These are phyloP conservation scores for Phortica magna DNA, from an alignment of 2,888 invertebrate genomes.

Conservation along the genomic window DNA sequence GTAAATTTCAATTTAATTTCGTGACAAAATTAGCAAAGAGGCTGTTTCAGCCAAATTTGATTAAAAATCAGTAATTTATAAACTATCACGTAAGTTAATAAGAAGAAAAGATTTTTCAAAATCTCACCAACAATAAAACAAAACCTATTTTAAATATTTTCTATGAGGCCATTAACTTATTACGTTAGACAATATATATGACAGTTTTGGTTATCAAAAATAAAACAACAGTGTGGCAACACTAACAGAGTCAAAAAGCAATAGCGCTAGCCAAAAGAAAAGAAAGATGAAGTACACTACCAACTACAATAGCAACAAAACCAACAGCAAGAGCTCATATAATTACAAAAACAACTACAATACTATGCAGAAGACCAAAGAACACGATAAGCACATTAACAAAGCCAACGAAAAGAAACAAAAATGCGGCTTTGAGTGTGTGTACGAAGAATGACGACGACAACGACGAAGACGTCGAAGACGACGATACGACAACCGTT, in stretches of 20 bases:
- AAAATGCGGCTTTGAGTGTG: not conserved
- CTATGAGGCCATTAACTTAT: too few relatives aligned
- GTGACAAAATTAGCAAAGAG: too few relatives aligned
- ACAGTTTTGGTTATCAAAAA: too few relatives aligned
- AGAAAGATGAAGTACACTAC: slow-evolving; percentile 67
- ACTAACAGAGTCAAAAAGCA: not conserved
- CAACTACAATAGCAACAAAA: slow-evolving; percentile 39
- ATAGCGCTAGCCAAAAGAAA: slow-evolving; percentile 46
- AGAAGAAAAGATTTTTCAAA: too few relatives aligned
- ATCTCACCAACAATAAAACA: too few relatives aligned
- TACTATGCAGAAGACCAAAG: not conserved
- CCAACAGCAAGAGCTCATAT: slow-evolving; percentile 49
- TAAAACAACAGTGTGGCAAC: not conserved
- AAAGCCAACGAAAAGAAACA: not conserved
- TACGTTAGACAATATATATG: too few relatives aligned
- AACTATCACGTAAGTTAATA: too few relatives aligned
- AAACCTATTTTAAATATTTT: too few relatives aligned
- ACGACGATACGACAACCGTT: not conserved
- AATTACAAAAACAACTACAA: slow-evolving; percentile 1
- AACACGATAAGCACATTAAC: slow-evolving; percentile 27
- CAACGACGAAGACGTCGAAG: not conserved
- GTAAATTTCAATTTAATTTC: too few relatives aligned
- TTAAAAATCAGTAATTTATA: too few relatives aligned
- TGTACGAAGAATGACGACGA: slow-evolving; percentile 1
- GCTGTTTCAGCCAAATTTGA: too few relatives aligned